Evolutionary conservation across 1,140 invertebrate genomes (phyloP).

Genomic region (Papilio aristodemus): DNA sequence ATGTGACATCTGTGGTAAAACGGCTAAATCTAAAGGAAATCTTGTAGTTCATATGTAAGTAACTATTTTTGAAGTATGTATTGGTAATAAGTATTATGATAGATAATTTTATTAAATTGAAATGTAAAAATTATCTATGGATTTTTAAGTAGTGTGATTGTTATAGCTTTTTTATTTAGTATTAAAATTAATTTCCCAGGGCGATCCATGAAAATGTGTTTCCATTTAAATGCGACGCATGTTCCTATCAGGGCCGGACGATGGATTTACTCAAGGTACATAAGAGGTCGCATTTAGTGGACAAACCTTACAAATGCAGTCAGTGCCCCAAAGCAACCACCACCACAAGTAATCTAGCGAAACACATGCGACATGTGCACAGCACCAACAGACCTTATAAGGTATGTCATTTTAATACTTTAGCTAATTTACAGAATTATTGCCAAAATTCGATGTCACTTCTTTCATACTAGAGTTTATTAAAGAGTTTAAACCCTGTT

Average conservation of each 20-base stretch:
- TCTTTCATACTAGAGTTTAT: too few relatives aligned
- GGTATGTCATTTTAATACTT: constrained; percentile 45
- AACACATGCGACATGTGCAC: constrained; percentile 70
- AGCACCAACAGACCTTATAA: constrained; percentile 63
- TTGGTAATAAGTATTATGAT: too few relatives aligned
- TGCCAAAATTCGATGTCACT: too few relatives aligned
- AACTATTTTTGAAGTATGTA: constrained; percentile 10
- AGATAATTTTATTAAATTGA: too few relatives aligned
- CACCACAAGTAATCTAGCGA: constrained; percentile 65
- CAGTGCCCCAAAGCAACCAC: constrained; percentile 65
- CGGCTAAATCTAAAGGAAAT: constrained; percentile 61
- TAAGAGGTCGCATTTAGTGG: constrained; percentile 59
- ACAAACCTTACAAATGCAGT: constrained; percentile 70
- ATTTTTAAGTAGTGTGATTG: too few relatives aligned
- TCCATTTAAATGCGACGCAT: constrained; percentile 68
- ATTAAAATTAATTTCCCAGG: constrained; percentile 47
- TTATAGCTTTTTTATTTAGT: too few relatives aligned
- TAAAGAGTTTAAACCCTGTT: too few relatives aligned
- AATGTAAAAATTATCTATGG: too few relatives aligned
- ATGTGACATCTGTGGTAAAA: constrained; percentile 73
- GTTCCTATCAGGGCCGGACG: constrained; percentile 66
- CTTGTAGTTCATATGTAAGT: constrained; percentile 61
- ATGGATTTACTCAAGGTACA: constrained; percentile 67
- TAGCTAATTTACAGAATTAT: not conserved
- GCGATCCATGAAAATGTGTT: constrained; percentile 65